These are phyloP conservation scores for Pogonomyrmex californicus DNA, from an alignment of 1,140 invertebrate species.

Conservation along the genomic window DNA sequence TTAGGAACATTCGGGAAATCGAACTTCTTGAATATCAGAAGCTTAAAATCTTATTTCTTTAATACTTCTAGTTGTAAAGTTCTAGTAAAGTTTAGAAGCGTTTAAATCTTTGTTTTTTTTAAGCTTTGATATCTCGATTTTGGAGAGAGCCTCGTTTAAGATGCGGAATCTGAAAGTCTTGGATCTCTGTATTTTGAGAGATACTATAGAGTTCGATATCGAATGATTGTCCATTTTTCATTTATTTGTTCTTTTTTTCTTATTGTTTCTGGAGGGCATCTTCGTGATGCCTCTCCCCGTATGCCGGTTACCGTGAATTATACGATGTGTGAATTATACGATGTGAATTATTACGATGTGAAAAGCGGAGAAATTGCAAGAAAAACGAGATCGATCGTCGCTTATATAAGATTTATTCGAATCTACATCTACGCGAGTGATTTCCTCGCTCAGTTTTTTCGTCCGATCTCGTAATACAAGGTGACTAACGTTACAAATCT, in stretches of 20 bases:
- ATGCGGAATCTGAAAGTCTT: background rate
- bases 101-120: background rate
- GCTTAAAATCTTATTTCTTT: background rate
- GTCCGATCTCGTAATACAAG: constrained; percentile 18
- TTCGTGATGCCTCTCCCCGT: background rate
- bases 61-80: background rate
- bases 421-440: background rate
- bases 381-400: background rate
- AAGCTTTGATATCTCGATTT: background rate
- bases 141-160: background rate
- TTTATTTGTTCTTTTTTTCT: too few species aligned
- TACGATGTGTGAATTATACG: too few species aligned
- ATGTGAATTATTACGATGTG: background rate
- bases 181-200: background rate
- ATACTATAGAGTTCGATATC: background rate
- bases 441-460: constrained; percentile 17
- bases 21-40: background rate
- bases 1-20: background rate
- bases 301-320: constrained; percentile 11
- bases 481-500: constrained; percentile 6
- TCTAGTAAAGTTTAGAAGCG: background rate
- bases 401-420: background rate
- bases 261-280: too few species aligned
- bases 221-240: background rate
- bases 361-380: background rate